Evolutionary conservation across 1,140 invertebrate species (phyloP), one percentile per base, ranked within the genome.

Genomic region (Drosophila equinoxialis): DNA sequence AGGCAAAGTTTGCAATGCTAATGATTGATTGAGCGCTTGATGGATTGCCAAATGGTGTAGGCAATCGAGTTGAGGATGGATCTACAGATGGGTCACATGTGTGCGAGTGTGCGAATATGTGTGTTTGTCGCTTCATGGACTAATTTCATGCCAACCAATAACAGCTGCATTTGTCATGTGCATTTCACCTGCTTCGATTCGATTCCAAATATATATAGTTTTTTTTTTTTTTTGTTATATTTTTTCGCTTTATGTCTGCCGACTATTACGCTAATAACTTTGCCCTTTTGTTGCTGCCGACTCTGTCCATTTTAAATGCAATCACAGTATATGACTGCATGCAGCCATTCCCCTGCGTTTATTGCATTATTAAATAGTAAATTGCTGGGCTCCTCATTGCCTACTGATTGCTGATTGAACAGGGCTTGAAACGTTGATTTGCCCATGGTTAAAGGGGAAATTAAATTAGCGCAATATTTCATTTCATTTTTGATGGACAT

Each of bases 21-120:
- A 87, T 89, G 83, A 87, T 87, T 87, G 83, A 87, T 87, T 87
- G 83, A 83, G 79, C 72, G 59, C 83, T 89, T 87, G 84, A 87
- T 87, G 83, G 83, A 86, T 86, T 78, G 76, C 74, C 37, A 54
- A 13, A 14, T 42, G 30, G 14, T 58, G 71, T 58, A 55, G 63
- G 65, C 60, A 51, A 51, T 51, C 14, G 57, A 11, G 14, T 35
- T 14, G 58, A 63, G 26, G 42, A 33, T 65, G 58, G 59, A 48
- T 42, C 60, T 68, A 35, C 42, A 13, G 42, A 30, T 48, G 35
- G 14, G 61, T 58, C 42, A 30, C 78, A 72, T 64, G 71, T 81
- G 81, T 70, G 72, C 51, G 45, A 45, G 17, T 51, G 14, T 45
- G 42, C 10, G 6, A 3, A 10, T 23, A 8, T 51, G 45, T 51